Evolutionary conservation across 2,113 vertebrate genomes (phyloP).

Genomic region (Saccopteryx bilineata): DNA sequence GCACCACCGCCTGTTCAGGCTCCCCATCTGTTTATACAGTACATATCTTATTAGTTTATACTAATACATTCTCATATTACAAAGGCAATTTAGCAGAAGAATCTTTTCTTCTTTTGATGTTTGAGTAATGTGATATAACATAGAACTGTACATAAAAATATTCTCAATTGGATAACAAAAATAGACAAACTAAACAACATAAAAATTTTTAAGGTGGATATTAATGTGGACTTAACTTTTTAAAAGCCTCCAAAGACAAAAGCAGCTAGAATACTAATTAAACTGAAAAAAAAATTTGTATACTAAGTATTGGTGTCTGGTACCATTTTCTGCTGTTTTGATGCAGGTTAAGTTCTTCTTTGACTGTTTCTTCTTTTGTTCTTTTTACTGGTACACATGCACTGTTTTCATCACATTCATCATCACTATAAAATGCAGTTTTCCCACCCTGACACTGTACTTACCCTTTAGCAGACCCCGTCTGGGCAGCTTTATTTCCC

Average conservation of each 20-base stretch:
- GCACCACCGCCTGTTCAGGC: no score
- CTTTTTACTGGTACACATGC: constrained; percentile 86
- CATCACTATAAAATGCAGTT: constrained; percentile 94
- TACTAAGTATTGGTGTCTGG: constrained; percentile 86
- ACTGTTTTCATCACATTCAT: constrained; percentile 86
- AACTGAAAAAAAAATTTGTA: background rate
- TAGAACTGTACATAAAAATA: constrained; percentile 85
- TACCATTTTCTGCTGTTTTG: constrained; percentile 95
- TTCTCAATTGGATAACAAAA: constrained; percentile 73
- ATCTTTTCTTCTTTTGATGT: constrained; percentile 78
- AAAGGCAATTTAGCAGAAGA: constrained; percentile 80
- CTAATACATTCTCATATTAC: constrained; percentile 83
- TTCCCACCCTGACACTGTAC: constrained; percentile 83
- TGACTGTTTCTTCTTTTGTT: constrained; percentile 87
- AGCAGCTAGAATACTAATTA: constrained; percentile 88
- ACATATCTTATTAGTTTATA: constrained; percentile 86
- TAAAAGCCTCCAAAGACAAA: constrained; percentile 88
- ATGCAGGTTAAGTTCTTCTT: constrained; percentile 89
- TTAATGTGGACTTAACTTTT: constrained; percentile 96
- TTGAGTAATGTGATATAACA: constrained; percentile 78
- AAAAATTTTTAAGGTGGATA: constrained; percentile 93
- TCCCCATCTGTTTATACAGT: background rate
- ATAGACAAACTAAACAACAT: constrained; percentile 80
- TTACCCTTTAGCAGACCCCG: no score
- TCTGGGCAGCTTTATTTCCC: no score